Conservation (phyloP, 2,797 vertebrate genomes). For the Geotria australis region DNA sequence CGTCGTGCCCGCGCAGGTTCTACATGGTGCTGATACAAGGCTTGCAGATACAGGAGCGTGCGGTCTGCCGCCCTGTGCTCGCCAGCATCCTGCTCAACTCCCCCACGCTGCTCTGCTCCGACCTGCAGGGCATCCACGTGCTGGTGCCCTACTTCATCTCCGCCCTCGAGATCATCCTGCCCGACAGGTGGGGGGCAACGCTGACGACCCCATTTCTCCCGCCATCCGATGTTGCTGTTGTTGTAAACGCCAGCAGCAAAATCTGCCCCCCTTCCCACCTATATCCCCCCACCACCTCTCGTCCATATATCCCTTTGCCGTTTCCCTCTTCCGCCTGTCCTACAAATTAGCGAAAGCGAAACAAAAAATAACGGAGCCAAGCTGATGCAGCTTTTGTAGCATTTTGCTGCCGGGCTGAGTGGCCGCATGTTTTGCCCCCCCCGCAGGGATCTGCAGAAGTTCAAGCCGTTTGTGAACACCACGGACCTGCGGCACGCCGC, state of each 20-base stretch:
- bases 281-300: too few relatives aligned
- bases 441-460: conserved; percentile 47
- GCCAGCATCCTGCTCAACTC: conserved; percentile 68
- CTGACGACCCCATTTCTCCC: neutral
- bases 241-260: too few relatives aligned
- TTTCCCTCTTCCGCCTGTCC: too few relatives aligned
- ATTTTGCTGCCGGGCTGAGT: too few relatives aligned
- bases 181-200: conserved; percentile 32
- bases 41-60: conserved; percentile 43
- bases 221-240: too few relatives aligned
- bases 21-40: conserved; percentile 71
- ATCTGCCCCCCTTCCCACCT: too few relatives aligned
- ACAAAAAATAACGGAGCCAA: neutral
- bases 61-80: conserved; percentile 38
- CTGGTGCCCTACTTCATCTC: conserved; percentile 57
- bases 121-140: conserved; percentile 56
- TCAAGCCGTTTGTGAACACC: conserved; percentile 49
- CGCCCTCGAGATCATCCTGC: conserved; percentile 55
- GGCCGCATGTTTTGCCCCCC: conserved; percentile 3
- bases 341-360: too few relatives aligned
- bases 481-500: conserved; percentile 56
- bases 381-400: neutral
- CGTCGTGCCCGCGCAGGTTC: conserved; percentile 34
- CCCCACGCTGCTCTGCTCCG: conserved; percentile 54
- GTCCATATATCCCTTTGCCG: too few relatives aligned